Conservation (phyloP, 2,113 vertebrate genomes). For the Ictalurus punctatus region DNA sequence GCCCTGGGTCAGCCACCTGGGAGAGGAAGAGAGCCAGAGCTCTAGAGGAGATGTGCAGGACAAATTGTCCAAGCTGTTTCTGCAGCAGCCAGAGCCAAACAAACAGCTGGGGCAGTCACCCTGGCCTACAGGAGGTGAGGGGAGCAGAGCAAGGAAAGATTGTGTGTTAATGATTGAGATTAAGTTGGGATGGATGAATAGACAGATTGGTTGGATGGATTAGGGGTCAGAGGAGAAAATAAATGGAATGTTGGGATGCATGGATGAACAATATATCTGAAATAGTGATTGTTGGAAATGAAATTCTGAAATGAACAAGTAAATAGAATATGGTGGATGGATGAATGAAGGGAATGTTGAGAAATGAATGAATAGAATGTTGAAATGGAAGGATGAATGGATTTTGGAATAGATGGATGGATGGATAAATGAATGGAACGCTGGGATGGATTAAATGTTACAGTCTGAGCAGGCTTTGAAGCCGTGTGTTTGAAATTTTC, state of each 20-base stretch:
- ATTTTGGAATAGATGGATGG: background rate
- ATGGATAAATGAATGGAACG: background rate
- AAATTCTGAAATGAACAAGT: background rate
- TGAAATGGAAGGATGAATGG: background rate
- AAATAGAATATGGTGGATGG: background rate
- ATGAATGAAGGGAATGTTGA: background rate
- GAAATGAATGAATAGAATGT: background rate
- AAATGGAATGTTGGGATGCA: background rate
- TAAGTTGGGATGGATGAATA: background rate
- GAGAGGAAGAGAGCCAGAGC: constrained; percentile 81
- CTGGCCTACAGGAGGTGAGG: constrained; percentile 81
- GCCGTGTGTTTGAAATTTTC: too few relatives aligned
- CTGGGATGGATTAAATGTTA: background rate
- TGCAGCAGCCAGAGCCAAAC: constrained; percentile 75
- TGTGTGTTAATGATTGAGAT: background rate
- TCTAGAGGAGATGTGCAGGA: constrained; percentile 81
- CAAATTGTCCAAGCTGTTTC: constrained; percentile 84
- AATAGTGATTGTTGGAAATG: background rate
- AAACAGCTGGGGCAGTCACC: constrained; percentile 74
- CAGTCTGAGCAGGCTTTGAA: too few relatives aligned
- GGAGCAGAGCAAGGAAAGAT: background rate
- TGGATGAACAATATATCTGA: background rate
- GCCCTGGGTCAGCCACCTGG: constrained; percentile 74
- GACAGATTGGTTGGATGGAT: background rate
- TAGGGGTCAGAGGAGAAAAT: background rate